Evolutionary conservation across 2,888 invertebrate species (phyloP).

Genomic region (Boloria selene): DNA sequence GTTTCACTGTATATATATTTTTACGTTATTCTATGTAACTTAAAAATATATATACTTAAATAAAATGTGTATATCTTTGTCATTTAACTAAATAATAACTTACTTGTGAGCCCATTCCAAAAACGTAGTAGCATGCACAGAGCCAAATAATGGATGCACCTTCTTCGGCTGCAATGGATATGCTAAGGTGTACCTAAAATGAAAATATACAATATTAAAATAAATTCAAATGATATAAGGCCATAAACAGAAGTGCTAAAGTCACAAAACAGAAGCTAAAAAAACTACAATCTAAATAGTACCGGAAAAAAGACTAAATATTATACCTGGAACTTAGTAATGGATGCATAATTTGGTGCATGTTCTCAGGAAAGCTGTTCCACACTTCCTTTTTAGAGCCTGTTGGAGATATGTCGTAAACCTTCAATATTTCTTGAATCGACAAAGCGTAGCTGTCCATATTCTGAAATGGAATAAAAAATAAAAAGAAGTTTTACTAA

Average conservation of each 20-base stretch:
- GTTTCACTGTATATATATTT: too few species aligned
- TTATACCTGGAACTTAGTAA: conserved; percentile 86
- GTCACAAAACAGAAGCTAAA: background rate
- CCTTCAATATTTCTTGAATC: conserved; percentile 89
- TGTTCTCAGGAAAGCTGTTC: conserved; percentile 86
- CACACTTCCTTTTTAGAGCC: conserved; percentile 85
- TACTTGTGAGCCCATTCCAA: conserved; percentile 89
- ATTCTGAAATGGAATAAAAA: conserved; percentile 79
- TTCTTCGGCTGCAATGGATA: conserved; percentile 71
- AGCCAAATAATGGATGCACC: conserved; percentile 85
- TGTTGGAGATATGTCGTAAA: conserved; percentile 86
- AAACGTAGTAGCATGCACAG: conserved; percentile 85
- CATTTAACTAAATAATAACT: conserved; percentile 40
- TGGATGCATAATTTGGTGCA: conserved; percentile 89
- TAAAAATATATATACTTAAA: too few species aligned
- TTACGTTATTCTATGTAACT: too few species aligned
- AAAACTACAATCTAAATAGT: too few species aligned
- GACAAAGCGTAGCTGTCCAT: conserved; percentile 91
- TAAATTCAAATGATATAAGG: background rate
- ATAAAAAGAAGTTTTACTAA: too few species aligned
- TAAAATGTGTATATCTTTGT: too few species aligned
- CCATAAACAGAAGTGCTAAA: background rate
- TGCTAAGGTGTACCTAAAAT: conserved; percentile 70
- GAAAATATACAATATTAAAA: background rate
- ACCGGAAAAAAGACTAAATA: background rate